phyloP scores from a whole-genome alignment of 2,113 vertebrate species.

The Azemiops feae region DNA sequence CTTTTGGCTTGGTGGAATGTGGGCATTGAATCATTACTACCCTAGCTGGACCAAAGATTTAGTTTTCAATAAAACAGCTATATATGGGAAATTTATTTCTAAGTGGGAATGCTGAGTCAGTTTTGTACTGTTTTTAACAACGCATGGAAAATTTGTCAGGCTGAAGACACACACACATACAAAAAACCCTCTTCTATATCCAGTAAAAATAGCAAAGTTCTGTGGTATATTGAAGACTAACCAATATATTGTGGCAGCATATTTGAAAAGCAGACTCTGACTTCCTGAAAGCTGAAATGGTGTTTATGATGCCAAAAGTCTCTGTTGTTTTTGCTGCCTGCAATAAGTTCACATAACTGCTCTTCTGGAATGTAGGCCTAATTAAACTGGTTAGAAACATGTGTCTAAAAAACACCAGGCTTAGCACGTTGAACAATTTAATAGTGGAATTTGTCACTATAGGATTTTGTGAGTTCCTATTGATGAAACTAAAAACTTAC shows the following conservation, averaged over 20 bases:
- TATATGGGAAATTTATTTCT: neutral
- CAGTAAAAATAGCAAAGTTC: neutral
- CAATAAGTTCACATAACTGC: neutral
- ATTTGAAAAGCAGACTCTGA: neutral
- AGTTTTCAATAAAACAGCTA: neutral
- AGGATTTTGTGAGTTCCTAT: slow-evolving; percentile 1
- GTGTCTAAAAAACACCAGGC: neutral
- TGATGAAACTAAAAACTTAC: neutral
- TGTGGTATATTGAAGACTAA: neutral
- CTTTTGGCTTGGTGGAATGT: neutral
- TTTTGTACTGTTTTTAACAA: neutral
- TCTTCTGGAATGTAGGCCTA: slow-evolving; percentile 5
- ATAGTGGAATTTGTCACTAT: neutral
- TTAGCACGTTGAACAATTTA: neutral
- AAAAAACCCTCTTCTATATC: neutral
- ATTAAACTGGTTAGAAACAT: slow-evolving; percentile 16
- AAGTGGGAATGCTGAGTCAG: slow-evolving; percentile 18
- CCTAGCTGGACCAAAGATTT: neutral
- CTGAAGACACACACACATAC: neutral
- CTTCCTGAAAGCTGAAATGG: neutral
- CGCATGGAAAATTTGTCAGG: neutral
- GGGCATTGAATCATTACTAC: neutral
- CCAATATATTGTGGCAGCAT: neutral
- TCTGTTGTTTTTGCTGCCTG: neutral
- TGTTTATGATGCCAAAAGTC: neutral